phyloP scores from a whole-genome alignment of 1,140 invertebrate genomes.

The Drosophila guanche region DNA sequence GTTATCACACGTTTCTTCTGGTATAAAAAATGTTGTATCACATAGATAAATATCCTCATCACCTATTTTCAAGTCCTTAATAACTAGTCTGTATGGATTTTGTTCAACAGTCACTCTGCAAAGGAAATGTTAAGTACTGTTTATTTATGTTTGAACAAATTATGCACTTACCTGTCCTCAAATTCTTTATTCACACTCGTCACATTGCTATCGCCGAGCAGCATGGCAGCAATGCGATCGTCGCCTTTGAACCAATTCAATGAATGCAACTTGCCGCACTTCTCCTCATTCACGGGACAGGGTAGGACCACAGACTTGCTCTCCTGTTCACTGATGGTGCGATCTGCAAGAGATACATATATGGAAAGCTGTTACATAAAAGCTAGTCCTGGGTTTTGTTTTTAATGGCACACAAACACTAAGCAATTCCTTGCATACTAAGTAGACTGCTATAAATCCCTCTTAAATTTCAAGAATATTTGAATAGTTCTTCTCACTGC shows the following conservation, averaged over 20 bases:
- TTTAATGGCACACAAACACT: too few relatives aligned
- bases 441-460: conserved; percentile 27
- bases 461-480: conserved; percentile 12
- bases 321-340: conserved; percentile 77
- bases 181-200: conserved; percentile 87
- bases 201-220: conserved; percentile 89
- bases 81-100: conserved; percentile 79
- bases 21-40: conserved; percentile 84
- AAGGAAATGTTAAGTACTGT: neutral
- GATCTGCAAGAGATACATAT: conserved; percentile 62
- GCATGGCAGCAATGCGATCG: conserved; percentile 90
- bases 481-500: too few relatives aligned
- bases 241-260: conserved; percentile 95
- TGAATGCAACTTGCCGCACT: conserved; percentile 93
- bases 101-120: conserved; percentile 77
- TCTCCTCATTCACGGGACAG: conserved; percentile 89
- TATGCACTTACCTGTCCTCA: conserved; percentile 86
- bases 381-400: conserved; percentile 3
- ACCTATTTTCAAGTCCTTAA: conserved; percentile 80
- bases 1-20: conserved; percentile 83
- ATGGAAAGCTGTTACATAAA: neutral
- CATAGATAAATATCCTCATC: conserved; percentile 83
- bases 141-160: neutral
- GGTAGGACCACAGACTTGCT: conserved; percentile 89
- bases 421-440: conserved; percentile 3